A percentile compares a stretch with the other conserved stretches of the same genome.
phyloP scores from a whole-genome alignment of 2,797 vertebrate genomes.

The Sebastes matsubarae region DNA sequence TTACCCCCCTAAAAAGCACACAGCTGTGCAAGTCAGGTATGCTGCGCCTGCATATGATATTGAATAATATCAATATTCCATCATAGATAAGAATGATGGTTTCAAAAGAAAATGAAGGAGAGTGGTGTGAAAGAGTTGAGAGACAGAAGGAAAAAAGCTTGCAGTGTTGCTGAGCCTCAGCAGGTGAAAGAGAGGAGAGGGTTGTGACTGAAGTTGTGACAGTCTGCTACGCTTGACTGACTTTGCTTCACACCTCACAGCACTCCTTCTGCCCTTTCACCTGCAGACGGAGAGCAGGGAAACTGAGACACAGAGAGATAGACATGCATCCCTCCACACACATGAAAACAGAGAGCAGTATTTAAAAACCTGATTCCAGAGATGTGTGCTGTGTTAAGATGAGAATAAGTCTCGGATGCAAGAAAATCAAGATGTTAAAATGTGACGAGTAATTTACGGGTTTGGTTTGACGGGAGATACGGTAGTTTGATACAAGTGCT shows the following conservation, averaged over 20 bases:
- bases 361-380: not conserved
- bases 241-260: constrained; percentile 22
- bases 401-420: not conserved
- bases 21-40: not conserved
- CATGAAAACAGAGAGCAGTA: not conserved
- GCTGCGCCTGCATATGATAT: not conserved
- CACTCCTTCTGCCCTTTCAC: constrained; percentile 15
- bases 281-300: not conserved
- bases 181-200: not conserved
- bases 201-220: constrained; percentile 6
- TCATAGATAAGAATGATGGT: not conserved
- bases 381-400: not conserved
- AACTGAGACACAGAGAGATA: not conserved
- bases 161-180: not conserved
- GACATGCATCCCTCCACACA: not conserved
- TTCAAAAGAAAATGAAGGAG: not conserved
- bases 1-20: not conserved
- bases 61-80: not conserved
- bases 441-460: too few relatives aligned
- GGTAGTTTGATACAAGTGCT: too few relatives aligned
- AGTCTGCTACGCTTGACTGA: constrained; percentile 8
- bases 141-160: not conserved
- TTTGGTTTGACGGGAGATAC: too few relatives aligned
- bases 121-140: not conserved
- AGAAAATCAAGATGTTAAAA: not conserved